These are phyloP conservation scores for Lordiphosa clarofinis DNA, from an alignment of 1,140 invertebrate genomes.

Conservation along the genomic window DNA sequence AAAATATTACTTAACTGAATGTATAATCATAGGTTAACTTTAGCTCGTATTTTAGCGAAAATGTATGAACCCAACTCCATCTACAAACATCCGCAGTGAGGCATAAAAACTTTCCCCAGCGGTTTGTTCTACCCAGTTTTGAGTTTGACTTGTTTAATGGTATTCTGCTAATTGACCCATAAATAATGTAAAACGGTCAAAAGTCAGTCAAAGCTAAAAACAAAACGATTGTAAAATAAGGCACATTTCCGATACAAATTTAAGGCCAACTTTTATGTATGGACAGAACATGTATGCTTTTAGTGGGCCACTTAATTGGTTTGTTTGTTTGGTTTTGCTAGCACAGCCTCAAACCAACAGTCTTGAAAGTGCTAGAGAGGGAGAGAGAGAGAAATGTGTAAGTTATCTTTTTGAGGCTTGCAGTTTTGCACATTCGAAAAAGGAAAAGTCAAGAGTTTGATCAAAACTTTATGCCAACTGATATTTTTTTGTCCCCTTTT, in stretches of 20 bases:
- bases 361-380: too few relatives aligned
- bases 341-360: constrained; percentile 6
- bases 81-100: too few relatives aligned
- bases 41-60: too few relatives aligned
- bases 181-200: constrained; percentile 62
- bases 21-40: too few relatives aligned
- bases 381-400: too few relatives aligned
- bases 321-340: constrained; percentile 12
- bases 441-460: constrained; percentile 13
- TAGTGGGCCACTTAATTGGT: constrained; percentile 43
- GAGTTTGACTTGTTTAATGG: not conserved
- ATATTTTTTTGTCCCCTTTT: constrained; percentile 3
- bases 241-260: constrained; percentile 3
- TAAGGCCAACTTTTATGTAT: constrained; percentile 1
- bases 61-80: too few relatives aligned
- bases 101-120: too few relatives aligned
- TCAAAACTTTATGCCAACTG: constrained; percentile 31
- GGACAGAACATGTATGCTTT: constrained; percentile 3
- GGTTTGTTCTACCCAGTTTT: too few relatives aligned
- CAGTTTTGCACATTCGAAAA: constrained; percentile 14
- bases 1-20: too few relatives aligned
- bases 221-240: not conserved
- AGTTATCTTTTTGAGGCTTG: constrained; percentile 10
- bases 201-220: constrained; percentile 38
- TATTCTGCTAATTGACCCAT: constrained; percentile 61